phyloP scores from a whole-genome alignment of 2,113 vertebrate species.

The Xyliphius kryptos region DNA sequence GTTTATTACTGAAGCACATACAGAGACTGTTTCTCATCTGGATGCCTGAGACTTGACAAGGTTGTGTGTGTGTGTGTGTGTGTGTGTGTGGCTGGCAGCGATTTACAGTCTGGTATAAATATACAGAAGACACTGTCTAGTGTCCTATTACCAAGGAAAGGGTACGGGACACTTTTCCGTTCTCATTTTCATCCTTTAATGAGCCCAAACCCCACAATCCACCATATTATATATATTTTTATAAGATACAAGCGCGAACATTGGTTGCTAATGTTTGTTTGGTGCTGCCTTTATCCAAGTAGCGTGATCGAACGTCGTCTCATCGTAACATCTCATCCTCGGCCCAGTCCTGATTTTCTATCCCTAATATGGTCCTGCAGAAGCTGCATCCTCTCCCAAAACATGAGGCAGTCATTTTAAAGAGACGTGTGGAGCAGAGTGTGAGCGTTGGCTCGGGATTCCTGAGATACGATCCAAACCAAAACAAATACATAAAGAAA shows the following conservation, averaged over 20 bases:
- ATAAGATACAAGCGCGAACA: neutral
- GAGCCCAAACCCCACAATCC: no score
- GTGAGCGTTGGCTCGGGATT: neutral
- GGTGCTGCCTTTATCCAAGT: neutral
- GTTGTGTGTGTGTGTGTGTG: no score
- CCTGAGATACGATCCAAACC: neutral
- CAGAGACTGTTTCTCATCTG: slow-evolving; percentile 28
- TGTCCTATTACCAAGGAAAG: neutral
- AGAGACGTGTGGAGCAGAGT: neutral
- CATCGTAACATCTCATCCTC: neutral
- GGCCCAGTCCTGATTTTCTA: neutral
- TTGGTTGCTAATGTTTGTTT: fast-evolving
- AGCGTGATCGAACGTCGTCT: neutral
- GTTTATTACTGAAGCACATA: slow-evolving; percentile 8
- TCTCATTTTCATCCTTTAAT: neutral
- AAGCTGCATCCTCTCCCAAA: slow-evolving; percentile 8
- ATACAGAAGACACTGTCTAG: slow-evolving; percentile 16
- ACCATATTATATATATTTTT: no score
- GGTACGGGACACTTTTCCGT: no score
- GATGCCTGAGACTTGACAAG: no score
- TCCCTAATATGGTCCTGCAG: slow-evolving; percentile 15
- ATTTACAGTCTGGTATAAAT: slow-evolving; percentile 1
- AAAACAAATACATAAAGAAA: slow-evolving; percentile 4
- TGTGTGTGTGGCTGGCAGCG: no score
- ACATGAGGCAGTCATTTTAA: neutral